Conservation (phyloP, 1,140 invertebrate genomes). For the Rhagoletis pomonella region DNA sequence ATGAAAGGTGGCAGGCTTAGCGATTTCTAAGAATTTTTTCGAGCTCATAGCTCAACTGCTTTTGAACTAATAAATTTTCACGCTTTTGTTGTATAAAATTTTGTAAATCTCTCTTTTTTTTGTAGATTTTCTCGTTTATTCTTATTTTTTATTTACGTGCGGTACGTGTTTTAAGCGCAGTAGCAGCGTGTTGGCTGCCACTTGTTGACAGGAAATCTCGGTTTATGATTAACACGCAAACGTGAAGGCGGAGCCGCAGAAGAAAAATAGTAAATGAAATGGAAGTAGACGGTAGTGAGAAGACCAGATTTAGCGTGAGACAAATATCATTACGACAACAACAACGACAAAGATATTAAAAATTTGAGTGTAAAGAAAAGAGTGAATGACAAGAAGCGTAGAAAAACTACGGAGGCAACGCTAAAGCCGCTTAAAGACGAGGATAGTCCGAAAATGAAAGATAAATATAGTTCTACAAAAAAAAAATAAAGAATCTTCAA, state of each 20-base stretch:
- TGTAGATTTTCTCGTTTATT: too few species aligned
- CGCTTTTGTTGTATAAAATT: slow-evolving; percentile 10
- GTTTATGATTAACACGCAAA: slow-evolving; percentile 21
- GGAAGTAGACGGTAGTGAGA: not conserved
- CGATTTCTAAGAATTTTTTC: slow-evolving; percentile 31
- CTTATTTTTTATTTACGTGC: not conserved
- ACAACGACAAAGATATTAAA: not conserved
- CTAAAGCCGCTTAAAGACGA: not conserved
- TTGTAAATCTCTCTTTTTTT: not conserved
- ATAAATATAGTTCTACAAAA: not conserved
- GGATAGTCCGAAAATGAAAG: not conserved
- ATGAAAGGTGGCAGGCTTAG: not conserved
- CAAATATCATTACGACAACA: not conserved
- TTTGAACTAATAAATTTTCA: not conserved
- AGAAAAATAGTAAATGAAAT: slow-evolving; percentile 25
- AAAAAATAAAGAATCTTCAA: not conserved
- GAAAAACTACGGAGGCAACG: not conserved
- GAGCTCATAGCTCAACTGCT: not conserved
- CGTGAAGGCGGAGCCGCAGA: not conserved
- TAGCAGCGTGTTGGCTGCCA: slow-evolving; percentile 7
- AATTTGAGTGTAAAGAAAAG: not conserved
- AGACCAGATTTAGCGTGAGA: not conserved
- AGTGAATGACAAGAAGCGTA: not conserved
- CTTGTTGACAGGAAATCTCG: slow-evolving; percentile 45
- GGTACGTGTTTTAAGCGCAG: not conserved